phyloP scores from a whole-genome alignment of 2,797 vertebrate genomes.

The Scomberomorus guttatus region DNA sequence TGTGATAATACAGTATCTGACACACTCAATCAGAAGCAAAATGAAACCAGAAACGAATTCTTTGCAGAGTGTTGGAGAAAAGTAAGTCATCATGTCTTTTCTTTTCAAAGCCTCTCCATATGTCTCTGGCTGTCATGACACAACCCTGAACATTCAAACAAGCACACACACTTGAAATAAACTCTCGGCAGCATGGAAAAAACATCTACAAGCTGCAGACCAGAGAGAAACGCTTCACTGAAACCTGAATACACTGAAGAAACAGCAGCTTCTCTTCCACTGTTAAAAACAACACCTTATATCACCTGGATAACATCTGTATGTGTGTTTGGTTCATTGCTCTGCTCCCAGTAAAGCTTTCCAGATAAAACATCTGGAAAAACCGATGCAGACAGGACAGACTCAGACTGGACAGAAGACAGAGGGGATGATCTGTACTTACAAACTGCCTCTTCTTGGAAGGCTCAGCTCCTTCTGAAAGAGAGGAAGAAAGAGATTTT shows the following conservation, averaged over 20 bases:
- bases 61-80: too few species aligned
- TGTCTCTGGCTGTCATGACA: too few species aligned
- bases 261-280: slow-evolving; percentile 1
- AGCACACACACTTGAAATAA: neutral
- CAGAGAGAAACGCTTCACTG: neutral
- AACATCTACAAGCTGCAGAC: too few species aligned
- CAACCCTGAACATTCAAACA: neutral
- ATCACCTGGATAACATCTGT: neutral
- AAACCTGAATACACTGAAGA: neutral
- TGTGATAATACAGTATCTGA: too few species aligned
- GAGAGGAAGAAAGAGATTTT: slow-evolving; percentile 26
- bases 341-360: neutral
- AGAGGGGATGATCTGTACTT: slow-evolving; percentile 75
- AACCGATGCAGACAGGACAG: neutral
- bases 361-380: neutral
- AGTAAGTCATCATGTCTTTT: too few species aligned
- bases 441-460: slow-evolving; percentile 89
- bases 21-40: neutral
- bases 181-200: too few species aligned
- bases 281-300: too few species aligned
- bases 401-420: neutral
- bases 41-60: too few species aligned
- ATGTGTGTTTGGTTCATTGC: slow-evolving; percentile 51
- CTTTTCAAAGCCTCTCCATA: too few species aligned
- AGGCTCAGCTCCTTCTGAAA: slow-evolving; percentile 90